A percentile compares a stretch with the other conserved stretches of the same genome.
These are phyloP conservation scores for Notodonta ziczac DNA, from an alignment of 2,888 invertebrate species.

Conservation along the genomic window DNA sequence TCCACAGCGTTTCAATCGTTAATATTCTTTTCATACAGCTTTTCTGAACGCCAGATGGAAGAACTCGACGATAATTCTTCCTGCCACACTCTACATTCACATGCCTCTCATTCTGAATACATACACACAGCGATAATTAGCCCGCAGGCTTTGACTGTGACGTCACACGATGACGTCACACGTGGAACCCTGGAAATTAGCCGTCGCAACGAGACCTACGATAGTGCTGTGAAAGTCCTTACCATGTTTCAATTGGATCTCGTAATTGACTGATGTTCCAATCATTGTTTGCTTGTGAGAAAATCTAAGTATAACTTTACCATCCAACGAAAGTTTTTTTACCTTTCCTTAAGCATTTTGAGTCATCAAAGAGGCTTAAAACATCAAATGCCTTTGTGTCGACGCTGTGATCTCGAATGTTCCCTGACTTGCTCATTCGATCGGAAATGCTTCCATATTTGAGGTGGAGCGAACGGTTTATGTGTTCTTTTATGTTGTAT, in stretches of 20 bases:
- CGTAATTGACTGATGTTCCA: background rate
- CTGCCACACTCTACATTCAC: constrained; percentile 33
- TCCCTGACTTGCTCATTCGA: constrained; percentile 31
- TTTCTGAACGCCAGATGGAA: background rate
- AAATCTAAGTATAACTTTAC: background rate
- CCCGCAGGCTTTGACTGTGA: constrained; percentile 34
- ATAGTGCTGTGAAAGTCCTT: constrained; percentile 20
- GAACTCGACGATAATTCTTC: constrained; percentile 13
- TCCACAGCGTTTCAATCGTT: no score
- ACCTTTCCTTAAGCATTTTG: background rate
- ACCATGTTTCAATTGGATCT: background rate
- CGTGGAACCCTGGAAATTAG: constrained; percentile 25
- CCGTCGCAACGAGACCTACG: constrained; percentile 14
- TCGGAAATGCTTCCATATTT: constrained; percentile 24
- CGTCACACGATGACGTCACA: constrained; percentile 17
- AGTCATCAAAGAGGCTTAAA: constrained; percentile 30
- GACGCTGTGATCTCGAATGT: constrained; percentile 25
- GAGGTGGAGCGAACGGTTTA: background rate
- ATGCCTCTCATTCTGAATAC: constrained; percentile 18
- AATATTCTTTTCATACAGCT: no score
- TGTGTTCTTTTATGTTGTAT: constrained; percentile 1
- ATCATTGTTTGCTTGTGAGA: background rate
- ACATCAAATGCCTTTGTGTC: constrained; percentile 32
- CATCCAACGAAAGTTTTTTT: background rate
- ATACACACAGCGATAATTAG: constrained; percentile 39